Conservation (phyloP, 1,140 invertebrate species). For the Drosophila sp. region DNA sequence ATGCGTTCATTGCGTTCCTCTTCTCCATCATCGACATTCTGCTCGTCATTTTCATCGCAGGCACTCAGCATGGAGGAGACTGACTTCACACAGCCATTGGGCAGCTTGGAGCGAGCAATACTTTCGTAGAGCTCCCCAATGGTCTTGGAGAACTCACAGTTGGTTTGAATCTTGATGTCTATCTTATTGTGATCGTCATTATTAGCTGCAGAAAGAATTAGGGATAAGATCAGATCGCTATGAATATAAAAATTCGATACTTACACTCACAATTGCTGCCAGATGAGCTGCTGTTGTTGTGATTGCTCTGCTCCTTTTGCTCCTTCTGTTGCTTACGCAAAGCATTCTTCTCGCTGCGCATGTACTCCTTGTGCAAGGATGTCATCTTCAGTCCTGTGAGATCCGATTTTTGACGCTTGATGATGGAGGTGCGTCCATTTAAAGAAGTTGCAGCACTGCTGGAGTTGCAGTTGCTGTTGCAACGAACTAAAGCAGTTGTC, state of each 20-base stretch:
- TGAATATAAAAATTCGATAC: no score
- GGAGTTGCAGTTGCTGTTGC: slow-evolving; percentile 31
- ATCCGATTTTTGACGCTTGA: slow-evolving; percentile 87
- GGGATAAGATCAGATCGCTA: no score
- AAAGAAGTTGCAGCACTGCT: neutral
- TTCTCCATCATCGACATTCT: slow-evolving; percentile 64
- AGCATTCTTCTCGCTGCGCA: slow-evolving; percentile 81
- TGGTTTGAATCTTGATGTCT: slow-evolving; percentile 84
- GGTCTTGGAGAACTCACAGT: slow-evolving; percentile 81
- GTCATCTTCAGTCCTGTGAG: slow-evolving; percentile 87
- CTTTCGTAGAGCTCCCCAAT: slow-evolving; percentile 83
- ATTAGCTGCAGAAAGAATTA: slow-evolving; percentile 30
- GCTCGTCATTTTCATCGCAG: slow-evolving; percentile 81
- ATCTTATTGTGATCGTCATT: slow-evolving; percentile 80
- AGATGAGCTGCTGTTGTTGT: slow-evolving; percentile 31
- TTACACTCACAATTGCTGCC: slow-evolving; percentile 63
- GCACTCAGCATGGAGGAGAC: slow-evolving; percentile 54
- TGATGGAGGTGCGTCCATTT: slow-evolving; percentile 67
- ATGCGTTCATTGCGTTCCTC: slow-evolving; percentile 87
- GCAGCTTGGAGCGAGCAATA: slow-evolving; percentile 57
- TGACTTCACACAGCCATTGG: slow-evolving; percentile 49
- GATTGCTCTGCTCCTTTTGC: slow-evolving; percentile 55
- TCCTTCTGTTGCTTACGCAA: slow-evolving; percentile 68
- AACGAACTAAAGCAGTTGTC: slow-evolving; percentile 17
- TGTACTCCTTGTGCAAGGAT: slow-evolving; percentile 81